phyloP scores from a whole-genome alignment of 1,140 invertebrate genomes.

The Eulimnadia texana region DNA sequence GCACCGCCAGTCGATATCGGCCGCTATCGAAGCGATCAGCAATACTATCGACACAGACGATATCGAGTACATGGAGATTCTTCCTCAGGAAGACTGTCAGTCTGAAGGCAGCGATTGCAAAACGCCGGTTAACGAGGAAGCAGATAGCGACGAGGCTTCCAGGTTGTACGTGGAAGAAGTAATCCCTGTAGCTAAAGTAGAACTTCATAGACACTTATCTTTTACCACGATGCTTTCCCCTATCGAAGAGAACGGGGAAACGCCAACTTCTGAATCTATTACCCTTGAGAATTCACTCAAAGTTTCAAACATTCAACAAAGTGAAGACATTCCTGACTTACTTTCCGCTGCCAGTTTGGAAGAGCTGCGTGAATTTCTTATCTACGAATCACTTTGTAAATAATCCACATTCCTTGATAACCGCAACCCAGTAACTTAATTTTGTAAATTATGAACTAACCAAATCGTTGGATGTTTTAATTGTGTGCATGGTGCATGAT shows the following conservation, averaged over 20 bases:
- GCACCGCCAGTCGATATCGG: constrained; percentile 24
- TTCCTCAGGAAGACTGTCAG: constrained; percentile 2
- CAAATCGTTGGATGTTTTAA: no score
- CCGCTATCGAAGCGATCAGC: constrained; percentile 23
- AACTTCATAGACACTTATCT: constrained; percentile 6
- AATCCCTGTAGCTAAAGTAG: not conserved
- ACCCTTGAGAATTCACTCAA: not conserved
- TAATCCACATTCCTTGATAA: constrained; percentile 15
- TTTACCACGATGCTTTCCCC: constrained; percentile 30
- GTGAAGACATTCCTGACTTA: constrained; percentile 37
- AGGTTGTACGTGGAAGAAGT: not conserved
- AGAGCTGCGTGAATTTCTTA: constrained; percentile 46
- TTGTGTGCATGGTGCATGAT: not conserved
- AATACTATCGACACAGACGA: constrained; percentile 4
- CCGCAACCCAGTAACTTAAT: not conserved
- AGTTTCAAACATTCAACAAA: constrained; percentile 23
- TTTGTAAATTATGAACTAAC: not conserved
- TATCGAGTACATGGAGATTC: not conserved
- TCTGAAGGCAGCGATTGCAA: not conserved
- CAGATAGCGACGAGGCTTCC: constrained; percentile 5
- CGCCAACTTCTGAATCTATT: constrained; percentile 27
- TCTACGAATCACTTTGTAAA: constrained; percentile 46
- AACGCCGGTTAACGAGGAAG: not conserved
- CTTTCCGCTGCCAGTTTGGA: constrained; percentile 35
- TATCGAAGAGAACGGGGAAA: constrained; percentile 43